phyloP scores from a whole-genome alignment of 2,113 vertebrate species.

The Chloropsis cyanopogon region DNA sequence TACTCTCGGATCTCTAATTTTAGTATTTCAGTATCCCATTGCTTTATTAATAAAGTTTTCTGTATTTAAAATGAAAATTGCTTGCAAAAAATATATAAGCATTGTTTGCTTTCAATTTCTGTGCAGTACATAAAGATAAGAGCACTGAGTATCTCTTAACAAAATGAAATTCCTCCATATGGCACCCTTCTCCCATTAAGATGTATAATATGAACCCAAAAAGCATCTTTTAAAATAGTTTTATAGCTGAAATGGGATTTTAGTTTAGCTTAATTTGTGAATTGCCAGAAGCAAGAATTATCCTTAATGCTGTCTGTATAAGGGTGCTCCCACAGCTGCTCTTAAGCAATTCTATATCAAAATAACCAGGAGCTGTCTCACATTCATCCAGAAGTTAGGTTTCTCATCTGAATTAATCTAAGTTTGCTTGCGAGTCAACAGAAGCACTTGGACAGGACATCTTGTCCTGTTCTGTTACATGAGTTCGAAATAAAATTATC shows the following conservation, averaged over 20 bases:
- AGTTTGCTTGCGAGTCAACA: background rate
- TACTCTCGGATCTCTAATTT: background rate
- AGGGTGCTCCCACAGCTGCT: constrained; percentile 23
- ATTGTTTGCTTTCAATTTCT: constrained; percentile 19
- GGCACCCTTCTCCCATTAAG: constrained; percentile 25
- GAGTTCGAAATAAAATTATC: background rate
- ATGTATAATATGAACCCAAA: constrained; percentile 21
- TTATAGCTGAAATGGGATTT: constrained; percentile 28
- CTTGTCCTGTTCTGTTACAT: background rate
- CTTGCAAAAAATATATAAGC: background rate
- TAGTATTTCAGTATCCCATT: background rate
- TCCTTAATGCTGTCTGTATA: constrained; percentile 22
- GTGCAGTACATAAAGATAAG: background rate
- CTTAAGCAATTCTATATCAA: constrained; percentile 30
- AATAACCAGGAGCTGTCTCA: constrained; percentile 41
- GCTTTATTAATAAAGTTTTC: constrained; percentile 12
- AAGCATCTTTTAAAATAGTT: constrained; percentile 38
- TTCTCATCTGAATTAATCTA: background rate
- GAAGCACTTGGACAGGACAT: background rate
- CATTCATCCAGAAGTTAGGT: background rate
- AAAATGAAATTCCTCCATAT: constrained; percentile 40
- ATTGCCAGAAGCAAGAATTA: constrained; percentile 51
- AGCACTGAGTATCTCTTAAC: background rate
- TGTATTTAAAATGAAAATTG: constrained; percentile 45
- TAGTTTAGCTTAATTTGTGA: constrained; percentile 58